phyloP scores from a whole-genome alignment of 1,140 invertebrate genomes.

The Formica exsecta region DNA sequence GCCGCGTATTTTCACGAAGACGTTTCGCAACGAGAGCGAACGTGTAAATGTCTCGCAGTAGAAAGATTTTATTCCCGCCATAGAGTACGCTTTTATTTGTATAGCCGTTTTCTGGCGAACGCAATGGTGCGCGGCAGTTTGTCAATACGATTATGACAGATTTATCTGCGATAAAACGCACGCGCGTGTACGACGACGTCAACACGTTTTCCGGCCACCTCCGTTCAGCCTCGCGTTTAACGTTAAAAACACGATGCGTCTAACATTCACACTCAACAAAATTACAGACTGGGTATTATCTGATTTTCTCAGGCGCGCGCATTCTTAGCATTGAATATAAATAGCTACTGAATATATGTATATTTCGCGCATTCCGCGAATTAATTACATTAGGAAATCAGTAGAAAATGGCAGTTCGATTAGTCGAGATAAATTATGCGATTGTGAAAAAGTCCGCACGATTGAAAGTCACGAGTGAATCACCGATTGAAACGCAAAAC shows the following conservation, averaged over 20 bases:
- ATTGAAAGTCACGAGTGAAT: not conserved
- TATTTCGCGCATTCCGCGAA: not conserved
- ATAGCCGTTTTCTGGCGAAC: constrained; percentile 47
- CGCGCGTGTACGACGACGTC: constrained; percentile 12
- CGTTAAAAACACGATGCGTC: not conserved
- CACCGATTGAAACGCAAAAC: constrained; percentile 1
- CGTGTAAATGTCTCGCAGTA: constrained; percentile 35
- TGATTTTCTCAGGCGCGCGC: not conserved
- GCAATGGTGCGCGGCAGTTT: constrained; percentile 33
- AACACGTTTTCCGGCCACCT: constrained; percentile 3
- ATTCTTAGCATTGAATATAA: not conserved
- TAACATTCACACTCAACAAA: not conserved
- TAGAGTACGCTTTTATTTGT: constrained; percentile 56
- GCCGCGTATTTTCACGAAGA: constrained; percentile 30
- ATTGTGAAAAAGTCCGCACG: constrained; percentile 17
- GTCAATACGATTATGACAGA: constrained; percentile 62
- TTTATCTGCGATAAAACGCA: constrained; percentile 58
- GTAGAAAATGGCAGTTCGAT: too few relatives aligned
- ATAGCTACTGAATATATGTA: not conserved
- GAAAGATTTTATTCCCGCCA: constrained; percentile 41
- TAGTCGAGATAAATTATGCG: not conserved
- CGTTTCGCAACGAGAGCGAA: constrained; percentile 31
- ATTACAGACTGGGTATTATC: not conserved
- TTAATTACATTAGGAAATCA: not conserved
- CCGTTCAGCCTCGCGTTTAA: not conserved